phyloP scores from a whole-genome alignment of 2,888 invertebrate genomes.

The Disparrhopalites patrizii region DNA sequence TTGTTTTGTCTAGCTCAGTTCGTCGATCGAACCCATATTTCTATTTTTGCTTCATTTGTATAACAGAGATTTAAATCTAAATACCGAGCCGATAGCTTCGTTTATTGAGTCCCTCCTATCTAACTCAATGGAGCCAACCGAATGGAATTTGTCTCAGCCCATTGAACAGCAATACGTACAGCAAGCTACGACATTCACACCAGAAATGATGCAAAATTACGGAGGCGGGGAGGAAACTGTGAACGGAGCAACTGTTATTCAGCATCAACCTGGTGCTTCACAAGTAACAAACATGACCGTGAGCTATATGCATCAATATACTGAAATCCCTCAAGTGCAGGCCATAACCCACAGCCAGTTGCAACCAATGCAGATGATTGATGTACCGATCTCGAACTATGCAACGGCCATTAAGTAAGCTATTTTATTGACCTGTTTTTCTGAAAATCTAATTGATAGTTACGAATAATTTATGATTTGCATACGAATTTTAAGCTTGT shows the following conservation, averaged over 20 bases:
- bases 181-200: not conserved
- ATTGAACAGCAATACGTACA: not conserved
- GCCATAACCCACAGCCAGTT: not conserved
- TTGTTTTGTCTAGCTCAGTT: no score
- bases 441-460: no score
- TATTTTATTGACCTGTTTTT: not conserved
- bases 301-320: not conserved
- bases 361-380: not conserved
- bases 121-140: not conserved
- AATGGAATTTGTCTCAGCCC: slow-evolving; percentile 4
- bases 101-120: slow-evolving; percentile 16
- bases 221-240: no score
- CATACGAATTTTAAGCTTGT: no score
- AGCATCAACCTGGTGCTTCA: not conserved
- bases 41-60: not conserved
- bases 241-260: not conserved
- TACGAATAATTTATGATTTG: no score
- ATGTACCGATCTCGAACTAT: not conserved
- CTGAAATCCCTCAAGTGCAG: not conserved
- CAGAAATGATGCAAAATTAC: not conserved
- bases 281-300: not conserved
- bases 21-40: no score
- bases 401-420: not conserved
- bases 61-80: slow-evolving; percentile 10
- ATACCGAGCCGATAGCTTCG: slow-evolving; percentile 16